These are phyloP conservation scores for Pterostichus madidus DNA, from an alignment of 2,888 invertebrate genomes.

Conservation along the genomic window DNA sequence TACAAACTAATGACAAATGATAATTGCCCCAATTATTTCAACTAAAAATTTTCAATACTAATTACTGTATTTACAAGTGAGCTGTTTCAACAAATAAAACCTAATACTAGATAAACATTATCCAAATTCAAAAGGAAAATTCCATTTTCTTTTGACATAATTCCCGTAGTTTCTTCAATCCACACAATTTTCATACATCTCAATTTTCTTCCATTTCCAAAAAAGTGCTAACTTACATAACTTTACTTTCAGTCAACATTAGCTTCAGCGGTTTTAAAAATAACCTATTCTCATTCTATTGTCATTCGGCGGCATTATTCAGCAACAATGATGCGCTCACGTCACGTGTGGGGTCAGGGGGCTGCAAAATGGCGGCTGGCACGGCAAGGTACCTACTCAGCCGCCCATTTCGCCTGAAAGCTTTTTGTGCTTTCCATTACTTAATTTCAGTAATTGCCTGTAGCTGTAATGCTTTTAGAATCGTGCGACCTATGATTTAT, in stretches of 20 bases:
- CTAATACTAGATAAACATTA: too few relatives aligned
- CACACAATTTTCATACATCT: constrained; percentile 5
- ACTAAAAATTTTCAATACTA: too few relatives aligned
- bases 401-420: constrained; percentile 57
- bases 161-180: too few relatives aligned
- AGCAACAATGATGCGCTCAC: constrained; percentile 35
- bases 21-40: too few relatives aligned
- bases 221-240: background rate
- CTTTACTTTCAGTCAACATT: background rate
- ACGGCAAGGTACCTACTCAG: constrained; percentile 60
- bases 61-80: too few relatives aligned
- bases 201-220: background rate
- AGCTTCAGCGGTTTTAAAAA: background rate
- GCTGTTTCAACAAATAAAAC: too few relatives aligned
- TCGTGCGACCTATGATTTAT: constrained; percentile 56
- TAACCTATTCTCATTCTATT: constrained; percentile 11
- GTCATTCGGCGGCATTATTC: constrained; percentile 26
- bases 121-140: too few relatives aligned
- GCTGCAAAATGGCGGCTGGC: constrained; percentile 60
- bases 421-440: constrained; percentile 63
- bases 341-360: background rate
- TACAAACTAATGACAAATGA: too few relatives aligned
- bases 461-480: constrained; percentile 58
- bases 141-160: too few relatives aligned
- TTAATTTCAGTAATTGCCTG: constrained; percentile 65